A percentile compares a stretch with the other conserved stretches of the same genome.
Conservation (phyloP, 2,888 invertebrate species). For the Lasioglossum pauxillum region DNA sequence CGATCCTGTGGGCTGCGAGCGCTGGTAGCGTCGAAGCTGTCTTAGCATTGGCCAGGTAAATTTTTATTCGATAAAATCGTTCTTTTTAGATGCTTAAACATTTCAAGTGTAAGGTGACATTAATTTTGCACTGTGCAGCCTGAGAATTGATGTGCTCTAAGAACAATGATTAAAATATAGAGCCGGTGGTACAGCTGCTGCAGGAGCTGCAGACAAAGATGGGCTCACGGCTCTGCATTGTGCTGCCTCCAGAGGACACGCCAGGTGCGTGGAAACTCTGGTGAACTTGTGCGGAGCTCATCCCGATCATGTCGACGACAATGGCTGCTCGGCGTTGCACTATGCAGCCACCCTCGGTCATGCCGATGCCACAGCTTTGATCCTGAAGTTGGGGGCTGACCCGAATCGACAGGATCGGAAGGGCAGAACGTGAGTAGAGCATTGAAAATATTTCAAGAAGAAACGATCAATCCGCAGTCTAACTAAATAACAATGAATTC, state of each 20-base stretch:
- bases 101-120: neutral
- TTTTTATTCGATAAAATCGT: neutral
- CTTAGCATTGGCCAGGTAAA: slow-evolving; percentile 91
- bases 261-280: slow-evolving; percentile 95
- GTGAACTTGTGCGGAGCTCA: slow-evolving; percentile 95
- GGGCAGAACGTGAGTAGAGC: slow-evolving; percentile 90
- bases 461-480: neutral
- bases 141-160: slow-evolving; percentile 19
- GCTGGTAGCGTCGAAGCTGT: slow-evolving; percentile 98
- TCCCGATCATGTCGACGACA: slow-evolving; percentile 94
- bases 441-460: neutral
- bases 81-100: neutral
- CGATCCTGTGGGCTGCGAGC: slow-evolving; percentile 98
- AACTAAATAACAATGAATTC: slow-evolving; percentile 9
- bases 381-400: slow-evolving; percentile 96
- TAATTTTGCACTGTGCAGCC: neutral
- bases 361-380: slow-evolving; percentile 94
- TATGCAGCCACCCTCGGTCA: slow-evolving; percentile 98
- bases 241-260: slow-evolving; percentile 98
- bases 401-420: slow-evolving; percentile 96
- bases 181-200: slow-evolving; percentile 85
- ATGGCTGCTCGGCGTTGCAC: slow-evolving; percentile 98
- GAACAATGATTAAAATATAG: slow-evolving; percentile 65
- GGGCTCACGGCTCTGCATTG: slow-evolving; percentile 98
- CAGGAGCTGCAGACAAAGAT: slow-evolving; percentile 90